Evolutionary conservation across 2,888 invertebrate species (phyloP).

Genomic region (Cyclophora punctaria): DNA sequence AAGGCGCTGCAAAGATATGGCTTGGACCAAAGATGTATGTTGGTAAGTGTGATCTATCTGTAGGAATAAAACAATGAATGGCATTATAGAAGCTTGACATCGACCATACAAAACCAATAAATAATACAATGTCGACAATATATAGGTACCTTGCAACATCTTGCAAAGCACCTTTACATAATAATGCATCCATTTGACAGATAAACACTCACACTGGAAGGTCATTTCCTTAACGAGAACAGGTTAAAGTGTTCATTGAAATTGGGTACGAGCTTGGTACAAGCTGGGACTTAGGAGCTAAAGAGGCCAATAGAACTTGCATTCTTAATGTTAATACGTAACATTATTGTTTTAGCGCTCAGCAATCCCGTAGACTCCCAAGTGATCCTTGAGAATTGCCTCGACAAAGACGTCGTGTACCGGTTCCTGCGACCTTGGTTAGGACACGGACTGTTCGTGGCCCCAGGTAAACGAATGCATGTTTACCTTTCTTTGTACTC

Average conservation of each 20-base stretch:
- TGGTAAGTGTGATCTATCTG: conserved; percentile 31
- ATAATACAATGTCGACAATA: no score
- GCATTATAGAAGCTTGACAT: background rate
- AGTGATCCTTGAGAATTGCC: conserved; percentile 52
- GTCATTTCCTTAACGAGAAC: no score
- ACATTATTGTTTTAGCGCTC: conserved; percentile 31
- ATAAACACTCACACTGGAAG: background rate
- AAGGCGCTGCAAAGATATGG: conserved; percentile 51
- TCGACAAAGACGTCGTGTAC: conserved; percentile 58
- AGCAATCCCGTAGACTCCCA: conserved; percentile 52
- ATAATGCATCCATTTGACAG: background rate
- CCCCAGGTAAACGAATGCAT: conserved; percentile 38
- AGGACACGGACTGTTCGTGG: conserved; percentile 58
- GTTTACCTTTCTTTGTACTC: conserved; percentile 4
- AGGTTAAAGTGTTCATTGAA: no score
- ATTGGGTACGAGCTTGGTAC: no score
- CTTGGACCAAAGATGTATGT: conserved; percentile 57
- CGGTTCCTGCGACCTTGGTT: conserved; percentile 58
- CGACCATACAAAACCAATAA: no score
- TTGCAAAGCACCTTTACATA: no score
- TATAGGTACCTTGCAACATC: no score
- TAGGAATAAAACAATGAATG: background rate
- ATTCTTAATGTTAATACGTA: no score
- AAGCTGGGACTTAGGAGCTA: no score
- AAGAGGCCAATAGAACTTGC: no score